Conservation (phyloP, 2,888 invertebrate species). For the Strigamia transsilvanica region DNA sequence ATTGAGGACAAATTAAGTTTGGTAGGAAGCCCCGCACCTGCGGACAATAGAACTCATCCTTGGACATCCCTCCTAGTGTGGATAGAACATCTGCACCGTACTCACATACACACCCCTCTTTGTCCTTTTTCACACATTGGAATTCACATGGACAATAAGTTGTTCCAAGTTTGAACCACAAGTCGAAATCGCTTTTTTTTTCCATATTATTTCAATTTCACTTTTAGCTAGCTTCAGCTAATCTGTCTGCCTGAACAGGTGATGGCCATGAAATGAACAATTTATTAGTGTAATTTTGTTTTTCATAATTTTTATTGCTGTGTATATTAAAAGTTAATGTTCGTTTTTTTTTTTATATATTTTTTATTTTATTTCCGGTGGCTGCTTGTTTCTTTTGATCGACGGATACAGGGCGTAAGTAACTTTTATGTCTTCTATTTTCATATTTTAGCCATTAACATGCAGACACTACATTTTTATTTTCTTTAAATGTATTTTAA, state of each 20-base stretch:
- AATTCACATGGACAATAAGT: background rate
- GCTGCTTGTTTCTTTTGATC: background rate
- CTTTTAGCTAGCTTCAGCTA: no score
- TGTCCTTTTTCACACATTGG: slow-evolving; percentile 1
- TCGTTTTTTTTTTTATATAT: slow-evolving; percentile 11
- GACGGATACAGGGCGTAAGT: slow-evolving; percentile 25
- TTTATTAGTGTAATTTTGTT: background rate
- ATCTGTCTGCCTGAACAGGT: background rate
- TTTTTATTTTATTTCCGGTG: slow-evolving; percentile 7
- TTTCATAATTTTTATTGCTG: background rate
- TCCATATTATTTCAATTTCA: background rate
- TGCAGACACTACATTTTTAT: background rate
- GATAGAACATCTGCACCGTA: slow-evolving; percentile 35
- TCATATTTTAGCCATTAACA: background rate
- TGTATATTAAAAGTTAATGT: slow-evolving; percentile 18
- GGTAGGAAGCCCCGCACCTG: slow-evolving; percentile 34
- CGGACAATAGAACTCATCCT: slow-evolving; percentile 39
- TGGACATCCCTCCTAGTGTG: slow-evolving; percentile 38
- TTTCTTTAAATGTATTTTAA: background rate
- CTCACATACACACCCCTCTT: slow-evolving; percentile 12
- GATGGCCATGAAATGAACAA: background rate
- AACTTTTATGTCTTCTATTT: background rate
- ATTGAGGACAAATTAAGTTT: slow-evolving; percentile 40
- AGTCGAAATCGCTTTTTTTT: background rate
- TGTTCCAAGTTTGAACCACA: background rate